Conservation (phyloP, 2,797 vertebrate genomes). For the Acipenser ruthenus region DNA sequence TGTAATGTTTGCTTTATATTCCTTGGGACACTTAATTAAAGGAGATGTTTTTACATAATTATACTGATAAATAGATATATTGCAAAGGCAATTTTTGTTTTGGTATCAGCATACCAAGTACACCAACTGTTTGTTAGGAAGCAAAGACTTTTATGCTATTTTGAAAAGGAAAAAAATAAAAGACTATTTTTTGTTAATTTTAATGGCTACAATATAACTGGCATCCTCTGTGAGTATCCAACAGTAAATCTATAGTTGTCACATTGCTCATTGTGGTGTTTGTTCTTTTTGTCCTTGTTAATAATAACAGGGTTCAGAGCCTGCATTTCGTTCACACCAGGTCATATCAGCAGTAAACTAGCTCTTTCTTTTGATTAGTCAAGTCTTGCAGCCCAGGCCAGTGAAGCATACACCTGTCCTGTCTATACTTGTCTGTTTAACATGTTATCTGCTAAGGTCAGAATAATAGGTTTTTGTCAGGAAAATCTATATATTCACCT, state of each 20-base stretch:
- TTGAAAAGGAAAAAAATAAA: not conserved
- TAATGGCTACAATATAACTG: conserved; percentile 50
- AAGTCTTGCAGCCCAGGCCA: conserved; percentile 53
- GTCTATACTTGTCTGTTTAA: conserved; percentile 43
- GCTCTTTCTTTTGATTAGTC: conserved; percentile 62
- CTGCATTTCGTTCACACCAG: conserved; percentile 69
- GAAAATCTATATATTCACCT: conserved; percentile 67
- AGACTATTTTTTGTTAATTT: conserved; percentile 12
- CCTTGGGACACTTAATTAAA: too few species aligned
- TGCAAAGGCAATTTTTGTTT: too few species aligned
- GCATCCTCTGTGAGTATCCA: conserved; percentile 68
- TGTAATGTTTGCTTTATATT: too few species aligned
- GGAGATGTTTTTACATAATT: too few species aligned
- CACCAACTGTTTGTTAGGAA: too few species aligned
- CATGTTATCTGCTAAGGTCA: conserved; percentile 59
- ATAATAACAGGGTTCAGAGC: conserved; percentile 76
- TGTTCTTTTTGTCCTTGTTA: conserved; percentile 79
- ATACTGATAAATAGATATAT: too few species aligned
- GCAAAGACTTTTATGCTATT: not conserved
- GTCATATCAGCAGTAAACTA: conserved; percentile 77
- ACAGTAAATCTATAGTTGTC: conserved; percentile 71
- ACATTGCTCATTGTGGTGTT: conserved; percentile 42
- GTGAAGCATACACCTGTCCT: conserved; percentile 63
- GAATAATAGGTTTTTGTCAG: conserved; percentile 59
- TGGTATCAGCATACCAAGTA: too few species aligned